A percentile compares a stretch with the other conserved stretches of the same genome.
Conservation (phyloP, 2,888 invertebrate genomes). For the Coremacera marginata region DNA sequence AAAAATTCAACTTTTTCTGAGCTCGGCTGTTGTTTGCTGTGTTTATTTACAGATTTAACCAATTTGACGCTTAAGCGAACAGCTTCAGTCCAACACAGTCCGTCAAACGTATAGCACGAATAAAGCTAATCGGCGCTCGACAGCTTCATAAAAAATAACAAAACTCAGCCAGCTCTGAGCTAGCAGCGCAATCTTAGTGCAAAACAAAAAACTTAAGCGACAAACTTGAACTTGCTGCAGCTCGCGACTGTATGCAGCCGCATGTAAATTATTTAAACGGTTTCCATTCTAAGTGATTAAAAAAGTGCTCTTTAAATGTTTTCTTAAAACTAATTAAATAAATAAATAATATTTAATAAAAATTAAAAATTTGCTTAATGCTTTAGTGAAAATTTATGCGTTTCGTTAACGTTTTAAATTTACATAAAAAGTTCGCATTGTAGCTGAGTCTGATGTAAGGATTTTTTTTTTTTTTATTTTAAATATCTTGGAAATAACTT, state of each 20-base stretch:
- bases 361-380: no score
- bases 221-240: constrained; percentile 63
- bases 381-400: no score
- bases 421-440: no score
- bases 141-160: constrained; percentile 30
- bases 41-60: constrained; percentile 35
- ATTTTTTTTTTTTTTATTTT: no score
- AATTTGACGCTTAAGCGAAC: constrained; percentile 63
- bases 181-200: constrained; percentile 5
- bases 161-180: constrained; percentile 14
- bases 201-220: constrained; percentile 57
- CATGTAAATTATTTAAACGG: no score
- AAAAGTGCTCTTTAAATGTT: no score
- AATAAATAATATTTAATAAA: no score
- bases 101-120: constrained; percentile 61
- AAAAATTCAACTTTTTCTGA: neutral
- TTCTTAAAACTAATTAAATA: no score
- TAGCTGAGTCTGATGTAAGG: no score
- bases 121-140: constrained; percentile 22
- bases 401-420: no score
- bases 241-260: neutral
- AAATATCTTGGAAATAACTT: no score
- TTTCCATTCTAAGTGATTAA: no score
- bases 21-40: neutral
- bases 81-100: constrained; percentile 65